Percentiles rank a stretch among this genome's conserved stretches.
These are phyloP conservation scores for Zhuqinia jingwanae DNA, from an alignment of 2,888 invertebrate species.

Conservation along the genomic window DNA sequence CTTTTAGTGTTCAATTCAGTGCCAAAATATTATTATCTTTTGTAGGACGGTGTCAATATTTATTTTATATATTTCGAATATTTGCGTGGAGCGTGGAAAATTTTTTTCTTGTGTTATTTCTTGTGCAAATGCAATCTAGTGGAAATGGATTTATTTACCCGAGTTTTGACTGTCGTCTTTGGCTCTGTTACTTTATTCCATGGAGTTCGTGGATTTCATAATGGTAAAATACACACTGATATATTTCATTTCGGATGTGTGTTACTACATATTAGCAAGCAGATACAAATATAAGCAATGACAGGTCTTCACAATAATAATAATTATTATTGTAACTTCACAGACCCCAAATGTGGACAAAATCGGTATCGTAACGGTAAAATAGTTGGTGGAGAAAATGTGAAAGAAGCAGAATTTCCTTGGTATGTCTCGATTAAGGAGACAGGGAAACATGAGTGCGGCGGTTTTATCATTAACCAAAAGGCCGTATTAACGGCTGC, in stretches of 20 bases:
- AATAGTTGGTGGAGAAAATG: slow-evolving; percentile 57
- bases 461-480: slow-evolving; percentile 59
- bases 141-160: slow-evolving; percentile 41
- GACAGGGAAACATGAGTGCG: slow-evolving; percentile 62
- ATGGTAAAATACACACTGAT: too few relatives aligned
- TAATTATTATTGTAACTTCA: background rate
- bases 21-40: background rate
- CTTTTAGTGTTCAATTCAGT: background rate
- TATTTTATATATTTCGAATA: too few relatives aligned
- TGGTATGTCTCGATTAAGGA: slow-evolving; percentile 60
- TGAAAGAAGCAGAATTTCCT: slow-evolving; percentile 54
- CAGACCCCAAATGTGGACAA: slow-evolving; percentile 60
- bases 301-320: background rate
- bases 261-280: too few relatives aligned
- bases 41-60: too few relatives aligned
- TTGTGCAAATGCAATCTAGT: background rate
- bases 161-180: slow-evolving; percentile 35
- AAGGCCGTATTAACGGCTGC: slow-evolving; percentile 51
- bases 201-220: slow-evolving; percentile 51
- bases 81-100: too few relatives aligned
- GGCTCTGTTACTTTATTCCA: slow-evolving; percentile 52
- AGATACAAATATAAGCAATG: too few relatives aligned
- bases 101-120: background rate
- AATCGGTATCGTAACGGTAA: slow-evolving; percentile 33
- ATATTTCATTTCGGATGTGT: too few relatives aligned